phyloP scores from a whole-genome alignment of 2,797 vertebrate species.

The Cephalopachus bancanus region DNA sequence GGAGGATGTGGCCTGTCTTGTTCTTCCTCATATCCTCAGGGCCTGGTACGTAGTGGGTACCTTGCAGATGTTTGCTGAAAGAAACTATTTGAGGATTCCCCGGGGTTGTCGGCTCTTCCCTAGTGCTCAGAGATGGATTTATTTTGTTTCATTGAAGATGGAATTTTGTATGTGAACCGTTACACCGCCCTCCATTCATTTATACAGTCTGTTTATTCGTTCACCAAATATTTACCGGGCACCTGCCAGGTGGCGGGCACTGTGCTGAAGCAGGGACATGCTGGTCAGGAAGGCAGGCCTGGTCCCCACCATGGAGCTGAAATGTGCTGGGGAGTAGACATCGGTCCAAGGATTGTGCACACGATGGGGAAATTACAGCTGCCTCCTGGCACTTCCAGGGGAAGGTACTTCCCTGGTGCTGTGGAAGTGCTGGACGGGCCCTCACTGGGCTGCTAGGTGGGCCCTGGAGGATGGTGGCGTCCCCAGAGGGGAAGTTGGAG shows the following conservation, averaged over 20 bases:
- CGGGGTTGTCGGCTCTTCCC: neutral
- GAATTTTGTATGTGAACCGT: neutral
- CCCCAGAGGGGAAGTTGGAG: neutral
- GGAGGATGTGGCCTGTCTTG: neutral
- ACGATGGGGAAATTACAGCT: neutral
- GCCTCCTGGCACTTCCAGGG: neutral
- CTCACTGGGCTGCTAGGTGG: accelerated
- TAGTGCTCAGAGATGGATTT: neutral
- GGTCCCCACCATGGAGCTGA: neutral
- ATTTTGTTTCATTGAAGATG: neutral
- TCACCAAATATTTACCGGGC: conserved; percentile 22
- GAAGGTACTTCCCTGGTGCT: neutral
- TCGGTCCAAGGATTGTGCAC: neutral
- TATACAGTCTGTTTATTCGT: neutral
- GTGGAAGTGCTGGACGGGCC: neutral
- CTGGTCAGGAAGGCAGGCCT: neutral
- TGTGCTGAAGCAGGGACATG: neutral
- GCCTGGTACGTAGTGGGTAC: neutral
- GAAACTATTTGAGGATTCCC: neutral
- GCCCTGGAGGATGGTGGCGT: neutral
- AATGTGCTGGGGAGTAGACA: neutral
- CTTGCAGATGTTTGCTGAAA: neutral
- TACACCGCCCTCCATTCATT: neutral
- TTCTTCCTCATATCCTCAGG: neutral
- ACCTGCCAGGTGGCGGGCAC: neutral